A percentile compares a stretch with the other conserved stretches of the same genome.
Conservation (phyloP, 2,888 invertebrate species). For the Diaphora mendica region DNA sequence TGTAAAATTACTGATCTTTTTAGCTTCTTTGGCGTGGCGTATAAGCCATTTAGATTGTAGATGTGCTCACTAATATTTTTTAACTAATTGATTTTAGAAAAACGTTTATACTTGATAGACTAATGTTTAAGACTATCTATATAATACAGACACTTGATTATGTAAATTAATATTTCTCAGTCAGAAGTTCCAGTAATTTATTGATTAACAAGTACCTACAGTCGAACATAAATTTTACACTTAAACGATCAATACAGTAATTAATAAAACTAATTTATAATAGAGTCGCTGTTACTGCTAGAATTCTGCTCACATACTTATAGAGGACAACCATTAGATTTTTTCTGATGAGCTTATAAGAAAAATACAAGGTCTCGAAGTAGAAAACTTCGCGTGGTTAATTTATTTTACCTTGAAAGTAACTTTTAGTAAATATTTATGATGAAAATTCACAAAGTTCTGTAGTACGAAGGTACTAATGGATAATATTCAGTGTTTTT, state of each 20-base stretch:
- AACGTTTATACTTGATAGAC: not conserved
- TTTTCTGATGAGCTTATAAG: not conserved
- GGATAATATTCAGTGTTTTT: no score
- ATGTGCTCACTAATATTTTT: no score
- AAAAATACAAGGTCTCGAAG: not conserved
- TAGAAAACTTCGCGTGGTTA: not conserved
- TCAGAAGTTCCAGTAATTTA: not conserved
- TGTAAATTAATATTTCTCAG: not conserved
- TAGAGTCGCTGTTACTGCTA: not conserved
- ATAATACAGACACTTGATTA: no score
- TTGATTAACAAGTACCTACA: not conserved
- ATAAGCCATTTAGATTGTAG: no score
- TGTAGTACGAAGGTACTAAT: no score
- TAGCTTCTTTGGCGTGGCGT: no score
- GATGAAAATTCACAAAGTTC: no score
- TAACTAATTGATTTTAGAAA: not conserved
- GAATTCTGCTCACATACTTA: not conserved
- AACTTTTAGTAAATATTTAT: slow-evolving; percentile 9
- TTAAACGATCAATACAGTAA: no score
- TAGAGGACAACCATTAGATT: not conserved
- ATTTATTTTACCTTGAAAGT: not conserved
- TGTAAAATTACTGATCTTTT: no score
- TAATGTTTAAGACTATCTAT: not conserved
- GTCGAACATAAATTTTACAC: no score
- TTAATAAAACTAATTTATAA: no score